A percentile compares a stretch with the other conserved stretches of the same genome.
Evolutionary conservation across 2,797 vertebrate species (phyloP).

Genomic region (Chaetophractus vellerosus): DNA sequence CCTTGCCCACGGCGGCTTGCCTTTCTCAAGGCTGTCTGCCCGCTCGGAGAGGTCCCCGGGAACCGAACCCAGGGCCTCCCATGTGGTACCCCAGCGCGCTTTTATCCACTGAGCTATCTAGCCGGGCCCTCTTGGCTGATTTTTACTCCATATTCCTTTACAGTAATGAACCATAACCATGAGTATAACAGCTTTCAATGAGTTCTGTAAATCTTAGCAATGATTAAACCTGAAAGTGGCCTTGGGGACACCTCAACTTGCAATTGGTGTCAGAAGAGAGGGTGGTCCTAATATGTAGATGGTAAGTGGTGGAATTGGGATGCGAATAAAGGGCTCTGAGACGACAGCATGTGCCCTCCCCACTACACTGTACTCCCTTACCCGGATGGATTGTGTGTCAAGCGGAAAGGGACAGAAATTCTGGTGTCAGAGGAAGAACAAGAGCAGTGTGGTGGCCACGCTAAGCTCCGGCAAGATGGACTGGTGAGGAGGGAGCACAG

Average conservation of each 20-base stretch:
- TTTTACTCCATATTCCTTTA: neutral
- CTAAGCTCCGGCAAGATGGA: neutral
- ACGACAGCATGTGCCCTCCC: neutral
- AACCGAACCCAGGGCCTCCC: too few species aligned
- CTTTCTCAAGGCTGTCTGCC: too few species aligned
- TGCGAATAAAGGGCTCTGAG: neutral
- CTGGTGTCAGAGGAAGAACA: neutral
- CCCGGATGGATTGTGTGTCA: rapidly evolving
- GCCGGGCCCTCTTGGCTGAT: neutral
- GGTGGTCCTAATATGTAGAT: neutral
- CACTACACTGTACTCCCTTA: neutral
- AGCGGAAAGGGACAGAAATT: neutral
- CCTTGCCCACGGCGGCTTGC: too few species aligned
- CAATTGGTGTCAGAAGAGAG: too few species aligned
- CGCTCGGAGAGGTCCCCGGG: too few species aligned
- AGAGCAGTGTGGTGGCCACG: neutral
- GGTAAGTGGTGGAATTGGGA: neutral
- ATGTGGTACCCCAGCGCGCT: too few species aligned
- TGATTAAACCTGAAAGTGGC: neutral
- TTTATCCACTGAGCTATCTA: too few species aligned
- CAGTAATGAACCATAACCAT: neutral
- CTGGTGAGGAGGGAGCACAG: neutral
- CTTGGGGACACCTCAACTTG: neutral
- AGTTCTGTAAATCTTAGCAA: neutral
- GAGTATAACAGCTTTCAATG: neutral